phyloP scores from a whole-genome alignment of 2,888 invertebrate species.

The Oeneis ivallda region DNA sequence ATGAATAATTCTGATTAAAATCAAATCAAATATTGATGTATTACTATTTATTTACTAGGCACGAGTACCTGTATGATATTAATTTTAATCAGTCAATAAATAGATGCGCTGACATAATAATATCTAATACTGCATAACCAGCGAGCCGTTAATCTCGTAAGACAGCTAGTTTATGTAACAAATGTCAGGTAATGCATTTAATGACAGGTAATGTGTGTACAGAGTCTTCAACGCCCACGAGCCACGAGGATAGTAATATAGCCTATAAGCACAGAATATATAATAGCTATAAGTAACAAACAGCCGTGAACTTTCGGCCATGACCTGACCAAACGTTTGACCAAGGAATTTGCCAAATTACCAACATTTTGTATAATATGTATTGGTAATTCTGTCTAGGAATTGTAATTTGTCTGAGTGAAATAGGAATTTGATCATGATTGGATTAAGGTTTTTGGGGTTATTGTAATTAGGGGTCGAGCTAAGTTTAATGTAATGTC shows the following conservation, averaged over 20 bases:
- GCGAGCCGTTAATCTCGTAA: constrained; percentile 40
- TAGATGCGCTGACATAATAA: constrained; percentile 28
- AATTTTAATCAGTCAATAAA: constrained; percentile 15
- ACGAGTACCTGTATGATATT: not conserved
- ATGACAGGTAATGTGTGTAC: constrained; percentile 26
- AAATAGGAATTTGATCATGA: constrained; percentile 2
- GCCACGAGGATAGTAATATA: constrained; percentile 44
- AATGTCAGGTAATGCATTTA: constrained; percentile 44
- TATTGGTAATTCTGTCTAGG: constrained; percentile 11
- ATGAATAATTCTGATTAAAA: not conserved
- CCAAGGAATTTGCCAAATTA: constrained; percentile 19
- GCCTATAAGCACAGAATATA: no score
- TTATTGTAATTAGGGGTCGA: not conserved
- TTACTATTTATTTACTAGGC: not conserved
- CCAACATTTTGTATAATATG: constrained; percentile 14
- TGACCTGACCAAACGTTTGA: constrained; percentile 26
- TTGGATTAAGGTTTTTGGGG: constrained; percentile 15
- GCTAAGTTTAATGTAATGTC: constrained; percentile 6
- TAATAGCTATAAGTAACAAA: no score
- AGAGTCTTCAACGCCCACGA: constrained; percentile 44
- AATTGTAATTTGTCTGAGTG: constrained; percentile 6
- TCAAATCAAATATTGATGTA: constrained; percentile 2
- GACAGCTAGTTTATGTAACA: constrained; percentile 49
- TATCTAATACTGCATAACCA: constrained; percentile 45
- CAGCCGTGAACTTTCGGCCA: constrained; percentile 33